These are phyloP conservation scores for Trichonephila clavipes DNA, from an alignment of 1,140 invertebrate genomes.

Conservation along the genomic window DNA sequence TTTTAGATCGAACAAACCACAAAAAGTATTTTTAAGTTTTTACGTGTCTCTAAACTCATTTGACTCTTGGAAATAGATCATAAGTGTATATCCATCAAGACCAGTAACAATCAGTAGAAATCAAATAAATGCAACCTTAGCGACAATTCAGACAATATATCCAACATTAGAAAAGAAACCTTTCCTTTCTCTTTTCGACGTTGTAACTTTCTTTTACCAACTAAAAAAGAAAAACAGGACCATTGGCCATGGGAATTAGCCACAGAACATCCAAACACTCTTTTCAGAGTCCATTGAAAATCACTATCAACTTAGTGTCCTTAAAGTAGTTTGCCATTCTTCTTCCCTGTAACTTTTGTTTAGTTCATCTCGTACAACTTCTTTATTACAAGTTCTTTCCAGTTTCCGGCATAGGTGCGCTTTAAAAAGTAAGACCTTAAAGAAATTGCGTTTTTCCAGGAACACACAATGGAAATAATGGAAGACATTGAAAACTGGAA, in stretches of 20 bases:
- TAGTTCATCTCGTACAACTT: neutral
- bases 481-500: neutral
- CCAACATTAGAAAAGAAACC: too few species aligned
- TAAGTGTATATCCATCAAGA: too few species aligned
- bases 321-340: neutral
- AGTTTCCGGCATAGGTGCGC: neutral
- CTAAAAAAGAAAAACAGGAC: too few species aligned
- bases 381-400: neutral
- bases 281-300: neutral
- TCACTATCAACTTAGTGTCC: neutral
- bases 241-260: neutral
- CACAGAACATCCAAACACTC: neutral
- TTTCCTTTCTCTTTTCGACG: too few species aligned
- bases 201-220: too few species aligned
- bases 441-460: neutral
- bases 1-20: too few species aligned
- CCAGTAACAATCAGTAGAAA: too few species aligned
- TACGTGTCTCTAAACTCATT: too few species aligned
- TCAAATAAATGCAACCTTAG: too few species aligned
- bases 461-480: slow-evolving; percentile 33
- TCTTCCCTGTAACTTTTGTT: neutral
- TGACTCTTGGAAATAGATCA: too few species aligned
- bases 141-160: too few species aligned
- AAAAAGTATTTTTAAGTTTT: too few species aligned
- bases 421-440: neutral